Base-by-base conservation (phyloP, 2,797 vertebrate species). In the Scolopax bukidnonensis region DNA sequence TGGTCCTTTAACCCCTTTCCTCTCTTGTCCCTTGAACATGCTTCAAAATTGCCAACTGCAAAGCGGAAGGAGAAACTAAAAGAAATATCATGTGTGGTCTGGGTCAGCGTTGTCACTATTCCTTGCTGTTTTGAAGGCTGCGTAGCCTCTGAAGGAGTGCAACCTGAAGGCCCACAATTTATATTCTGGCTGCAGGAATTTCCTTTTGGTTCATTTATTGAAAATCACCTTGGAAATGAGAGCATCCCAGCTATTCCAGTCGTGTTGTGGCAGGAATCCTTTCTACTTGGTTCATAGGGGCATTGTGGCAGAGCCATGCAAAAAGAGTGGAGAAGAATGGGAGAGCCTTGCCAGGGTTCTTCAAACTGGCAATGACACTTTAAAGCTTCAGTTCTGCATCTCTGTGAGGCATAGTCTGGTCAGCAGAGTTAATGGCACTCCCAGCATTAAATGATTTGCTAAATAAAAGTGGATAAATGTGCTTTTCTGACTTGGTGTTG, bases 41-140 rank as follows among this genome's bases (percentile, higher is more conserved):
- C 78, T 74, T 74, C 53, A 36, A n/a, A 85, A 18, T 2, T 69
- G 45, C 33, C 57, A 41, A 0, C 57, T 81, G 47, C 47, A 33
- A 59, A 67, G 51, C 12, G 68, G 61, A 71, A 36, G 43, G 3
- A 30, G 33, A 75, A 76, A 32, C 59, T 40, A 9, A 18, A 41
- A 74, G 30, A 51, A 54, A 36, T 14, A 4, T 20, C 0, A 0
- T 12, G 33, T 33, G 2, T 36, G 38, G 56, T 80, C 27, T 59
- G 38, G 68, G 43, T 85, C 56, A 77, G 40, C 0, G 0, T 15
- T 67, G 47, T 24, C 43, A 6, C 24, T 67, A 12, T 32, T 67
- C 47, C 21, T 18, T 74, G 73, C 56, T 51, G 32, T 57, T 41
- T 23, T 59, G 65, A 40, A 47, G 65, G 47, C 18, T 1, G 11